A percentile compares a stretch with the other conserved stretches of the same genome.
These are phyloP conservation scores for Solenopsis fugax DNA, from an alignment of 1,140 invertebrate genomes.

Conservation along the genomic window DNA sequence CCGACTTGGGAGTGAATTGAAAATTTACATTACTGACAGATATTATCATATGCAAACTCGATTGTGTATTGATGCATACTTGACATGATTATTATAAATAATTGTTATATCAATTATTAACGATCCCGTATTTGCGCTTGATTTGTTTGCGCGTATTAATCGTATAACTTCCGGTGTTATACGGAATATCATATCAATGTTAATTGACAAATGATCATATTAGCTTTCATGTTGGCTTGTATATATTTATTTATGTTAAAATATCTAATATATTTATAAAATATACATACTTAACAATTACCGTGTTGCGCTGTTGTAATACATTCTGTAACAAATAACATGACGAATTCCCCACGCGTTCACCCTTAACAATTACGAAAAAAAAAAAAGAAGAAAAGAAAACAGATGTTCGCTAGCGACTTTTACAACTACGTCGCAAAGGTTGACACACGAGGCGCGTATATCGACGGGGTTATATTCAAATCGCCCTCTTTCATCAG, in stretches of 20 bases:
- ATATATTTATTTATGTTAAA: conserved; percentile 5
- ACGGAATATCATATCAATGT: conserved; percentile 12
- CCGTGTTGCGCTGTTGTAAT: too few species aligned
- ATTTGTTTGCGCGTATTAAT: conserved; percentile 27
- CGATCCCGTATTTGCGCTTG: background rate
- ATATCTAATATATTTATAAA: conserved; percentile 33
- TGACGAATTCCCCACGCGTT: background rate
- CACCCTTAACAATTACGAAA: background rate
- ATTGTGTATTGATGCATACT: conserved; percentile 7
- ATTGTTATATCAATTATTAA: conserved; percentile 32
- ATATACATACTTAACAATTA: background rate
- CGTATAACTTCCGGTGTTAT: conserved; percentile 15
- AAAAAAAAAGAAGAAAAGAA: conserved; percentile 30
- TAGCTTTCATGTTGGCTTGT: conserved; percentile 1
- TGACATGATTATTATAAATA: conserved; percentile 36
- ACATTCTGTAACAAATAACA: background rate
- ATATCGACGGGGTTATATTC: conserved; percentile 39
- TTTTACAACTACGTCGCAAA: conserved; percentile 12
- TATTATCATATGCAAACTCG: background rate
- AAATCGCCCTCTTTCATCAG: conserved; percentile 47
- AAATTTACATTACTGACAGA: conserved; percentile 12
- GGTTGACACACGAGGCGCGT: conserved; percentile 7
- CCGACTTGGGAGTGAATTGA: background rate
- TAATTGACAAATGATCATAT: conserved; percentile 19
- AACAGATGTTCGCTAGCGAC: conserved; percentile 31